Base-by-base conservation (phyloP, 1,140 invertebrate species). In the Theocolax elegans region DNA sequence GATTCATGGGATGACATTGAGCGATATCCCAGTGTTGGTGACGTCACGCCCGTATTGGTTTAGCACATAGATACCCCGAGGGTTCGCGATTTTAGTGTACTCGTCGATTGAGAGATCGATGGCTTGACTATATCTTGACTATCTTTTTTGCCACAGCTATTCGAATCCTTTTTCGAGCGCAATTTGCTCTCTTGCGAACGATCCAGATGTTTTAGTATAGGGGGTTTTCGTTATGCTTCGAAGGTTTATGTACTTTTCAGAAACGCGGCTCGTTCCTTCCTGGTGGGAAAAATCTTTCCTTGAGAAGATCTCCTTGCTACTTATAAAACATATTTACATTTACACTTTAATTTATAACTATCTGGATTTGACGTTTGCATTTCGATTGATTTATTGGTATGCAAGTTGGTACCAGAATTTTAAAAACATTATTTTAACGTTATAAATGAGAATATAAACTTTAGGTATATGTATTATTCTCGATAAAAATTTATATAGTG, bases 91-190 rank as follows among this genome's bases (percentile, higher is more conserved):
- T 48, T 40, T 58, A 67, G 29, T 29, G 29, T 25, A 17, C 27
- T n/a, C 29, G 23, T n/a, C 13, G 23, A 64, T 64, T 64, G 62
- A 64, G 51, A 54, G 64, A 66, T 66, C 53, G 65, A 67, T 67
- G 51, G 65, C 17, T 49, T 31, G 23, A 1, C 25, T 19, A 21
- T 19, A 12, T 15, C 40, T 9, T 13, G 15, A 1, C 21, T 4
- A 6, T 10, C 15, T 23, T 46, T 46, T 60, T 53, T 40, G 8
- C 21, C 35, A 17, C 19, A 7, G 21, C 46, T 0, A 8, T 10
- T n/a, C 31, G 17, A 56, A 40, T 21, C 35, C 35, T 67, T 46
- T 66, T 46, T 48, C n/a, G 49, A 31, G 31, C 23, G 63, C 63
- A 66, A 66, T 56, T 66, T 56, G 49, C n/a, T 49, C 31, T 35